A percentile compares a stretch with the other conserved stretches of the same genome.
These are phyloP conservation scores for Sebastiscus albofasciatus DNA, from an alignment of 2,797 vertebrate species.

Conservation along the genomic window DNA sequence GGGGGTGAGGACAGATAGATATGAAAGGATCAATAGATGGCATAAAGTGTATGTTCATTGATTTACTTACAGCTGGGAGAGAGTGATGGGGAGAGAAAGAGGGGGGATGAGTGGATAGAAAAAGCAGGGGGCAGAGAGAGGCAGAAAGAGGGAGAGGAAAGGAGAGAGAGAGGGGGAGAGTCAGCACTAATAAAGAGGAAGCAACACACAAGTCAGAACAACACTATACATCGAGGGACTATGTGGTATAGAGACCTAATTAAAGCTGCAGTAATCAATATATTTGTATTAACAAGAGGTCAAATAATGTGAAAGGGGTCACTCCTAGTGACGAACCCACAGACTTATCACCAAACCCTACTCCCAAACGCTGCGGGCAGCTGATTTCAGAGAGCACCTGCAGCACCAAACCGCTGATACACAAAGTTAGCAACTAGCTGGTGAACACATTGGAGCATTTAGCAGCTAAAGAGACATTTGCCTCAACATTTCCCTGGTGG, in stretches of 20 bases:
- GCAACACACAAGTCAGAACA: not conserved
- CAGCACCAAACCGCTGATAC: not conserved
- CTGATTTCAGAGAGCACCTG: accelerated
- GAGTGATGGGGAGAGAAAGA: conserved; percentile 24
- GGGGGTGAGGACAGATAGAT: conserved; percentile 59
- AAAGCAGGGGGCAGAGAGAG: conserved; percentile 4
- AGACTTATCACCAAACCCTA: not conserved
- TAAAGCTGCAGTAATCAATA: conserved; percentile 23
- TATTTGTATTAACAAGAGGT: not conserved
- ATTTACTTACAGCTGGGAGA: conserved; percentile 54
- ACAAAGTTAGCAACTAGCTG: not conserved
- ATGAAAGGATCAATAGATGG: conserved; percentile 73
- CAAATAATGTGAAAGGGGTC: not conserved
- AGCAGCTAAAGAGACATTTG: not conserved
- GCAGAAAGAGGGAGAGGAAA: not conserved
- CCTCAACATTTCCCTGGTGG: not conserved
- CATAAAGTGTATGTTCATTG: conserved; percentile 79
- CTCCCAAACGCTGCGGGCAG: not conserved
- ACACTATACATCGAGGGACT: not conserved
- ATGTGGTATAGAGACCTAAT: not conserved
- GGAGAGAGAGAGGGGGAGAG: not conserved
- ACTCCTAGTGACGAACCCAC: not conserved
- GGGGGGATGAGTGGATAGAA: not conserved
- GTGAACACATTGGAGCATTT: not conserved
- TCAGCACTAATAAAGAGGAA: not conserved